phyloP scores from a whole-genome alignment of 2,113 vertebrate species.

The Litocranius walleri region DNA sequence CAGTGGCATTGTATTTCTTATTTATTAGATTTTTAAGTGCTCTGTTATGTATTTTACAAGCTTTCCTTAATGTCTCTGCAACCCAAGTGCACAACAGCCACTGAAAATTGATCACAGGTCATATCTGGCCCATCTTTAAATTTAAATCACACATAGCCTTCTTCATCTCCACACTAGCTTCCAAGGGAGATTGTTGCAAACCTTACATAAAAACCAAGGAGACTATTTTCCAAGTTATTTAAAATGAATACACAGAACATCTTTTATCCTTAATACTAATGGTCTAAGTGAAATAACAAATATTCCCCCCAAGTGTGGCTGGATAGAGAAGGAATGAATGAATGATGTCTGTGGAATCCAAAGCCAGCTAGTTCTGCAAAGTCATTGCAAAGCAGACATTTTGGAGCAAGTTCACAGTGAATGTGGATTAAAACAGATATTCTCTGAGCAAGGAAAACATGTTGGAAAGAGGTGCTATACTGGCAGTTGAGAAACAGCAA shows the following conservation, averaged over 20 bases:
- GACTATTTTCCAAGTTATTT: conserved; percentile 55
- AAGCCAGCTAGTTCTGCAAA: neutral
- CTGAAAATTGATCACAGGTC: neutral
- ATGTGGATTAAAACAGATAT: neutral
- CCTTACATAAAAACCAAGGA: conserved; percentile 48
- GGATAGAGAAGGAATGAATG: neutral
- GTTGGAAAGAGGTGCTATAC: neutral
- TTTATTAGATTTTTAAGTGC: conserved; percentile 61
- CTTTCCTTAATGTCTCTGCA: conserved; percentile 41
- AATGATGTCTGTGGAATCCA: neutral
- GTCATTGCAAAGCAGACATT: neutral
- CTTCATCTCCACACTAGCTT: neutral
- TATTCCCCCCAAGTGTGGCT: neutral
- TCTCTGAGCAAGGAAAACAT: neutral
- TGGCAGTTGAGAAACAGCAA: neutral
- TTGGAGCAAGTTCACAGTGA: neutral
- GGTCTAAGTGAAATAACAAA: conserved; percentile 36
- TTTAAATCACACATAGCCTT: conserved; percentile 22
- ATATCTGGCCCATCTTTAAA: conserved; percentile 15
- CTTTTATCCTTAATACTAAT: neutral
- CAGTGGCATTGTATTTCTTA: conserved; percentile 54
- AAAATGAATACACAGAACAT: neutral
- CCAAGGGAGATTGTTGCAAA: conserved; percentile 23
- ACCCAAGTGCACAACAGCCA: neutral
- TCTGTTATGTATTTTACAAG: conserved; percentile 60